Base-by-base conservation (phyloP, 1,140 invertebrate species). In the Drosophila parvula region DNA sequence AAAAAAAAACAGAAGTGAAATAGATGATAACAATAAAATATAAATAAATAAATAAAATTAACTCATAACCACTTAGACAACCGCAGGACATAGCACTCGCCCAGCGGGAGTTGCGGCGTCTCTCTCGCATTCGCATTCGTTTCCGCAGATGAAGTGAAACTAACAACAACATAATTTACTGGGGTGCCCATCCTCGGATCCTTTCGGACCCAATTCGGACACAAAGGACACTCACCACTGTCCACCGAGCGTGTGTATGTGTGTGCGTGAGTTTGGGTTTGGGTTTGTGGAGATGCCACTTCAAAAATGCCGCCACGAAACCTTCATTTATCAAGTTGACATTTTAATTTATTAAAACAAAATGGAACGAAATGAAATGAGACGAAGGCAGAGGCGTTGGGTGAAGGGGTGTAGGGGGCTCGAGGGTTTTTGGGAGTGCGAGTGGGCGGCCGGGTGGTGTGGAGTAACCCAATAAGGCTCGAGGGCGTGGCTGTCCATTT, bases 11-110 rank as follows among this genome's bases (percentile, higher is more conserved):
- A 79, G 62, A 74, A 82, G 79, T 88, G 76, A 88, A 82, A 86
- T 88, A 89, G 88, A 88, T 88, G 77, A 83, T 61, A 68, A 83
- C 83, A 83, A 89, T 88, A 89, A 89, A 88, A 89, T 89, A 82
- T 86, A 88, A 88, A 88, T 86, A 88, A 88, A 88, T 88, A 88
- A 88, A 89, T 89, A 89, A 88, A 88, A 88, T 88, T 88, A 88
- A 88, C 83, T 86, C 83, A 86, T 88, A 86, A 86, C 83, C 83
- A 88, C 83, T 86, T 86, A 79, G 83, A 69, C 45, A 64, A 79
- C 84, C 79, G 76, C 83, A 77, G 56, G 70, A 43, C 55, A 48
- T 5, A 55, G 27, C 48, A 53, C 5, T 50, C 10, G 32, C 40
- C 36, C n/a, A 27, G 45, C 36, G 53, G 48, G 36, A 40, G 27